phyloP scores from a whole-genome alignment of 2,113 vertebrate species.

The Macaca mulatta region DNA sequence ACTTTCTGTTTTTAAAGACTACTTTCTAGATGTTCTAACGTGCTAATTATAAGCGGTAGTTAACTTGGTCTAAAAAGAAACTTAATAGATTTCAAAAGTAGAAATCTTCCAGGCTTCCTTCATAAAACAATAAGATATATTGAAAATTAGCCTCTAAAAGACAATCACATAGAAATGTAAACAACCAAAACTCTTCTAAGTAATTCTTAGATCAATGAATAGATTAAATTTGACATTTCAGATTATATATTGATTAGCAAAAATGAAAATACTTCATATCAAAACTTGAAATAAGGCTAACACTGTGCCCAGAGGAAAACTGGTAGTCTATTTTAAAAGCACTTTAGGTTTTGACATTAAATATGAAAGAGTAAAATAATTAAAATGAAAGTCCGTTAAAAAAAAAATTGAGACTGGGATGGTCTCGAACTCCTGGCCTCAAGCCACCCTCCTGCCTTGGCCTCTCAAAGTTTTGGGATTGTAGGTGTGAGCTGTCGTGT shows the following conservation, averaged over 20 bases:
- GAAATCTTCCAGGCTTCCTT: not conserved
- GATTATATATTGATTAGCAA: not conserved
- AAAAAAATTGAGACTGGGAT: not conserved
- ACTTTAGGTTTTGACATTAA: not conserved
- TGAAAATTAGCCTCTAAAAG: not conserved
- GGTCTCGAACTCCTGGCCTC: no score
- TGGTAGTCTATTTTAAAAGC: slow-evolving; percentile 6
- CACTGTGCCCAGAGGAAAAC: slow-evolving; percentile 22
- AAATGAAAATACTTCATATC: not conserved
- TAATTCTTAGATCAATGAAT: not conserved
- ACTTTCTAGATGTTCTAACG: not conserved
- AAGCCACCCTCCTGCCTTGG: no score
- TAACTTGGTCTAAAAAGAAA: not conserved
- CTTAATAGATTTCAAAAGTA: not conserved
- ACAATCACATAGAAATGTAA: not conserved
- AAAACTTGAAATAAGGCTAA: not conserved
- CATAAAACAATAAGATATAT: not conserved
- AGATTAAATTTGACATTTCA: not conserved
- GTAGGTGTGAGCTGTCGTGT: no score
- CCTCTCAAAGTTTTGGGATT: no score
- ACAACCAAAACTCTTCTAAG: not conserved
- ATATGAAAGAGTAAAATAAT: not conserved
- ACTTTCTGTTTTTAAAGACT: not conserved
- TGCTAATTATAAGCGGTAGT: not conserved
- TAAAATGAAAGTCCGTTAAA: not conserved